phyloP scores from a whole-genome alignment of 2,113 vertebrate genomes.

The Platysternon megacephalum region DNA sequence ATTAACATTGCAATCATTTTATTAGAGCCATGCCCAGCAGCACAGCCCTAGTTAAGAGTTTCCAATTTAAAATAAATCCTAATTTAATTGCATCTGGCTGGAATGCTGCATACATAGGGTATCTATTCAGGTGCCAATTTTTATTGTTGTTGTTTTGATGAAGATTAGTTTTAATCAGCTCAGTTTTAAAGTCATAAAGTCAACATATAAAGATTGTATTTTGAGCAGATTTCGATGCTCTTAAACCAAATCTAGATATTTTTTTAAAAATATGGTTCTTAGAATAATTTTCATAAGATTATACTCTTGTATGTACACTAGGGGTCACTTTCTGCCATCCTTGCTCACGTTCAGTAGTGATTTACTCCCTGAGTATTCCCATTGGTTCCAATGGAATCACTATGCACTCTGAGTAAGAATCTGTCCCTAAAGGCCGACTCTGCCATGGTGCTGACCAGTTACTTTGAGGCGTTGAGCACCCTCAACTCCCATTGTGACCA shows the following conservation, averaged over 20 bases:
- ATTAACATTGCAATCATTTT: background rate
- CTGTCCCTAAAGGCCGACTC: background rate
- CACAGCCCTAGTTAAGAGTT: background rate
- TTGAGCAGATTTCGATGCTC: background rate
- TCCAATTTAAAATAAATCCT: background rate
- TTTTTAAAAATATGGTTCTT: background rate
- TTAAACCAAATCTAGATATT: background rate
- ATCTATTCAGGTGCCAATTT: background rate
- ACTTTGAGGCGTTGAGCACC: background rate
- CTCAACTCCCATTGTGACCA: background rate
- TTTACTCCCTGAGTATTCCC: background rate
- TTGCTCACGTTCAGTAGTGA: background rate
- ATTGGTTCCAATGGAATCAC: background rate
- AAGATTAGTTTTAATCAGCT: background rate
- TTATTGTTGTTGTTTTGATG: background rate
- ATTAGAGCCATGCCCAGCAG: background rate
- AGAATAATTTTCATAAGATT: background rate
- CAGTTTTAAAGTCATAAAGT: background rate
- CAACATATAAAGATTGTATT: background rate
- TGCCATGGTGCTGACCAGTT: background rate
- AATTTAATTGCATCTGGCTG: background rate
- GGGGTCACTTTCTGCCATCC: background rate
- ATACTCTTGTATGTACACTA: background rate
- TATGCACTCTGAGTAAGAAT: background rate
- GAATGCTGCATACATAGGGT: background rate